phyloP scores from a whole-genome alignment of 2,113 vertebrate species.

The Thryonomys swinderianus region DNA sequence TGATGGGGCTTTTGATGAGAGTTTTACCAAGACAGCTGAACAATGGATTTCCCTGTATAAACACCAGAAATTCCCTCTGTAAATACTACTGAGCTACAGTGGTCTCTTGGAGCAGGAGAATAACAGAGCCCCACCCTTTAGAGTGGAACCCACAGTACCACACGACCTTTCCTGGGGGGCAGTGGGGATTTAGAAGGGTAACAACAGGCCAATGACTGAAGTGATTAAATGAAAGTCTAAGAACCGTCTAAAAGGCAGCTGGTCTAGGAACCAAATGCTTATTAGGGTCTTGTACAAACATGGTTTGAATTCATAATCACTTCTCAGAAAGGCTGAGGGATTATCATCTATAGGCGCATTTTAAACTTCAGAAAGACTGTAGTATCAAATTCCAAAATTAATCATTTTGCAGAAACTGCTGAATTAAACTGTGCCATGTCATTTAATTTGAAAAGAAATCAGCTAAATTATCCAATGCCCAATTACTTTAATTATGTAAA shows the following conservation, averaged over 20 bases:
- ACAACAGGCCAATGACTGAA: not conserved
- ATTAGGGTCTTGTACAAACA: constrained; percentile 25
- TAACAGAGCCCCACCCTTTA: not conserved
- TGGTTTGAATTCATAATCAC: constrained; percentile 34
- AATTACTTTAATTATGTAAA: constrained; percentile 2
- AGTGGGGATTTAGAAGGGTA: not conserved
- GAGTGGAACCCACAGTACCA: not conserved
- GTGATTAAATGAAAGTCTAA: not conserved
- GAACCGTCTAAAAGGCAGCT: not conserved
- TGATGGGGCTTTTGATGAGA: not conserved
- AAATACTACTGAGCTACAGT: not conserved
- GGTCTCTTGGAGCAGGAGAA: not conserved
- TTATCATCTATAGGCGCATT: not conserved
- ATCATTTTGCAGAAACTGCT: constrained; percentile 1
- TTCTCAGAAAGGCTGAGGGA: not conserved
- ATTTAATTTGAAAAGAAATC: constrained; percentile 16
- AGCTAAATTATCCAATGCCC: not conserved
- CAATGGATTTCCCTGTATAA: not conserved
- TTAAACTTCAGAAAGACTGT: constrained; percentile 29
- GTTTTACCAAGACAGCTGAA: not conserved
- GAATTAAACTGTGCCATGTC: not conserved
- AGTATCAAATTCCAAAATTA: constrained; percentile 21
- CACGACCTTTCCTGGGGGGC: no score
- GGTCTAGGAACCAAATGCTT: not conserved
- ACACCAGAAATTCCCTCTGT: not conserved